Percentiles rank a stretch among this genome's conserved stretches.
These are phyloP conservation scores for Rhinogobius similis DNA, from an alignment of 2,113 vertebrate species.

Conservation along the genomic window DNA sequence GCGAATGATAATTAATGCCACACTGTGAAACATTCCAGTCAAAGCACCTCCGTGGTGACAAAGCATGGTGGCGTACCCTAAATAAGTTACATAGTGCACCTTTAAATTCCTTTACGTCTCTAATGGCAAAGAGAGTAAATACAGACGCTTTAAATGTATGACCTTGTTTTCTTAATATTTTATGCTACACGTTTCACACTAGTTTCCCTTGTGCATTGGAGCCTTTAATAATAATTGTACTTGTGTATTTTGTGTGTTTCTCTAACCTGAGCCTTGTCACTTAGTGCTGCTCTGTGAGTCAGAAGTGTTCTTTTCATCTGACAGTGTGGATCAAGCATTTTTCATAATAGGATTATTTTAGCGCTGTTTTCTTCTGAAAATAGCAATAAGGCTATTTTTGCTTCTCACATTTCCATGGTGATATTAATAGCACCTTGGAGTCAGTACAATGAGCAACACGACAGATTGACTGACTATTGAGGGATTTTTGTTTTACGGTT, in stretches of 20 bases:
- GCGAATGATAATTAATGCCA: too few relatives aligned
- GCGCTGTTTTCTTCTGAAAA: background rate
- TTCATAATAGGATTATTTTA: background rate
- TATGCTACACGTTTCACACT: too few relatives aligned
- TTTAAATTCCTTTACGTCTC: background rate
- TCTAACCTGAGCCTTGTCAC: background rate
- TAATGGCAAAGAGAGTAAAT: background rate
- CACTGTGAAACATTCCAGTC: background rate
- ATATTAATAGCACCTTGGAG: background rate
- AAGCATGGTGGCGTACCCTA: background rate
- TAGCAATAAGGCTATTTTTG: background rate
- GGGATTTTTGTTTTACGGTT: slow-evolving; percentile 26
- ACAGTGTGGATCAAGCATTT: background rate
- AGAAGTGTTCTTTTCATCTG: slow-evolving; percentile 18
- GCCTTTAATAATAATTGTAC: background rate
- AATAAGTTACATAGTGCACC: background rate
- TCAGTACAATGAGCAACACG: background rate
- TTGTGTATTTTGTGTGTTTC: background rate
- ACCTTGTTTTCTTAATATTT: background rate
- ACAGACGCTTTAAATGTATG: background rate
- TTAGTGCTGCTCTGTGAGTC: background rate
- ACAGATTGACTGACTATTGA: slow-evolving; percentile 7
- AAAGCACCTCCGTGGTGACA: background rate
- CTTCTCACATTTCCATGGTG: background rate
- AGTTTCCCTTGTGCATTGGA: background rate